phyloP scores from a whole-genome alignment of 2,797 vertebrate species.

The Meriones psammophilus region DNA sequence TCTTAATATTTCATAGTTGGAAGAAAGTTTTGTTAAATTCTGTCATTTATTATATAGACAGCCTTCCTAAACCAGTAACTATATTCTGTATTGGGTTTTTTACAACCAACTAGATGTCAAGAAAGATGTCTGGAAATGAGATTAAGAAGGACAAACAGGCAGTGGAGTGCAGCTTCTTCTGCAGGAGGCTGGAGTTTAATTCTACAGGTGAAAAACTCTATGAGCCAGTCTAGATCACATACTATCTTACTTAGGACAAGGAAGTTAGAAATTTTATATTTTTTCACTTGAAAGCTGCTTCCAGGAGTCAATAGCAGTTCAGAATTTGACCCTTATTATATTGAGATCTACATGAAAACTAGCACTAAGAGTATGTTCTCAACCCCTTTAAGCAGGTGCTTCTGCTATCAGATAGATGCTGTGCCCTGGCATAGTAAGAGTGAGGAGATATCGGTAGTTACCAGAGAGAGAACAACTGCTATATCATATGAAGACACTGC shows the following conservation, averaged over 20 bases:
- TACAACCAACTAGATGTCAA: conserved; percentile 14
- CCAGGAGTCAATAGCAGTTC: background rate
- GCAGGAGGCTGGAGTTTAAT: background rate
- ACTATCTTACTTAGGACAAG: background rate
- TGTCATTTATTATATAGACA: conserved; percentile 26
- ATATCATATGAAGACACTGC: background rate
- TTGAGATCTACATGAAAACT: background rate
- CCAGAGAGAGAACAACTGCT: background rate
- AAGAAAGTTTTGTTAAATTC: conserved; percentile 20
- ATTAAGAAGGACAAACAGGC: background rate
- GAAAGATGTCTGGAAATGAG: background rate
- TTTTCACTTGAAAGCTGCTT: background rate
- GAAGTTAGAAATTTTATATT: background rate
- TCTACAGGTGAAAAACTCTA: background rate
- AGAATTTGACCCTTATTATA: background rate
- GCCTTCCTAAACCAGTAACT: background rate
- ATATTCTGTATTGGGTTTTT: background rate
- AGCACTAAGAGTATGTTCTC: background rate
- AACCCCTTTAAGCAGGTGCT: background rate
- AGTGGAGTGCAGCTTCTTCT: background rate
- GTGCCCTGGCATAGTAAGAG: background rate
- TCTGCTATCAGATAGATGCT: background rate
- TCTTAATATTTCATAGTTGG: background rate
- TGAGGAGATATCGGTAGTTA: background rate
- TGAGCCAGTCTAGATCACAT: background rate